phyloP scores from a whole-genome alignment of 2,888 invertebrate genomes.

The Drosophila niveifrons region DNA sequence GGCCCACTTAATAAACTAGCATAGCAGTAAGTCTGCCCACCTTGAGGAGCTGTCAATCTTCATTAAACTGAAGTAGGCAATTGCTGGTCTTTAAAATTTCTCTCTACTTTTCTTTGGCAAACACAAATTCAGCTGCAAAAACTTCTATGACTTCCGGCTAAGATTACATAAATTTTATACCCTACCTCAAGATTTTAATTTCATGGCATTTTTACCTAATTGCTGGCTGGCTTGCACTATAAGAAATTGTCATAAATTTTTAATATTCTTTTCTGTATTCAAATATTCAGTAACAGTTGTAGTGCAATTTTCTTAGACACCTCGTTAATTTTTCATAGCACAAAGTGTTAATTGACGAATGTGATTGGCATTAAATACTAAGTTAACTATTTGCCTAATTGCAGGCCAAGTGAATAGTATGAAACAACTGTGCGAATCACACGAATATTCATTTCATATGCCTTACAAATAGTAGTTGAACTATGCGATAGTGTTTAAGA shows the following conservation, averaged over 20 bases:
- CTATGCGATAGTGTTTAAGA: too few species aligned
- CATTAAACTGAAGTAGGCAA: conserved; percentile 32
- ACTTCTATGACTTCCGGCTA: not conserved
- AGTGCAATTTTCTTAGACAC: not conserved
- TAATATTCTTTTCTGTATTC: not conserved
- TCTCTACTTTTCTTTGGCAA: not conserved
- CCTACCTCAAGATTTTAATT: not conserved
- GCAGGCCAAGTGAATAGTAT: not conserved
- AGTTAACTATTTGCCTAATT: not conserved
- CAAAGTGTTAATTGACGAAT: conserved; percentile 1
- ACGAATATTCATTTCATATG: too few species aligned
- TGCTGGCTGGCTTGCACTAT: not conserved
- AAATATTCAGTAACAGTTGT: conserved; percentile 2
- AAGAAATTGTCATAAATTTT: not conserved
- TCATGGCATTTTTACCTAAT: not conserved
- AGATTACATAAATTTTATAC: not conserved
- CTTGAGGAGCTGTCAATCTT: conserved; percentile 61
- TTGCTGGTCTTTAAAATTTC: conserved; percentile 6
- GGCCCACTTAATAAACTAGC: conserved; percentile 23
- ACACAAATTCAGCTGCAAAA: not conserved
- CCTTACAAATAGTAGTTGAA: too few species aligned
- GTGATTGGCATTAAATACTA: conserved; percentile 14
- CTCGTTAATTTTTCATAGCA: not conserved
- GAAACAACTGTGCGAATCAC: not conserved
- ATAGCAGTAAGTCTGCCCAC: not conserved